Evolutionary conservation across 2,888 invertebrate genomes (phyloP).

Genomic region (Matsumyia berberina): DNA sequence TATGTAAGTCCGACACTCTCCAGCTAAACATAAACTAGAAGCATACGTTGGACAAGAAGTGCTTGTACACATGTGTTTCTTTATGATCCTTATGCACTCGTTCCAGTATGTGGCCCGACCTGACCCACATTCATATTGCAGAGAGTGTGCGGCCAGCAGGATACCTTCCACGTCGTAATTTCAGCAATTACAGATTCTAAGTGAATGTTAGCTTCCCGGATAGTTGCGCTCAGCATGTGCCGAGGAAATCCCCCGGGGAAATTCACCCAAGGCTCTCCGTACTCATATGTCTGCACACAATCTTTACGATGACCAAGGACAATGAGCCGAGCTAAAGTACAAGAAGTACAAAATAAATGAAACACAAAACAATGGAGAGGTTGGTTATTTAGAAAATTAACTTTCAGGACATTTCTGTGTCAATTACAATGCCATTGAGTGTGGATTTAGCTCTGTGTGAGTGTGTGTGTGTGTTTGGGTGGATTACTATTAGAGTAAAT

Average conservation of each 20-base stretch:
- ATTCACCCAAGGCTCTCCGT: constrained; percentile 17
- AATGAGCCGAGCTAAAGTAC: neutral
- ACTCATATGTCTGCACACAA: constrained; percentile 21
- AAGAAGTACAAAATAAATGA: neutral
- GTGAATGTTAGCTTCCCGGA: constrained; percentile 63
- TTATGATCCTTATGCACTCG: constrained; percentile 11
- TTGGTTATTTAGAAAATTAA: constrained; percentile 67
- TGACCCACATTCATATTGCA: neutral
- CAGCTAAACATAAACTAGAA: constrained; percentile 27
- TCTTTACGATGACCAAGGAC: constrained; percentile 56
- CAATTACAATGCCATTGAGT: constrained; percentile 43
- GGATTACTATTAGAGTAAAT: constrained; percentile 7
- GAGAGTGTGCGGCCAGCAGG: constrained; percentile 48
- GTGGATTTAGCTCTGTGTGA: neutral
- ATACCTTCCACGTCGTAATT: constrained; percentile 52
- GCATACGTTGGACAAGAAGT: constrained; percentile 17
- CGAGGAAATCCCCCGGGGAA: constrained; percentile 29
- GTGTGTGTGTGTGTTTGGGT: neutral
- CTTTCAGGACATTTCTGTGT: constrained; percentile 57
- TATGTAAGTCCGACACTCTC: constrained; percentile 2
- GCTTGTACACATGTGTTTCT: constrained; percentile 47
- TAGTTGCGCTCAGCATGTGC: constrained; percentile 42
- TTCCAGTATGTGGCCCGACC: too few species aligned
- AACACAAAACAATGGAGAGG: constrained; percentile 50
- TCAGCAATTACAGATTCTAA: constrained; percentile 64